Percentiles rank a stretch among this genome's conserved stretches.
Conservation (phyloP, 2,113 vertebrate species). For the Cyprinodon tularosa region DNA sequence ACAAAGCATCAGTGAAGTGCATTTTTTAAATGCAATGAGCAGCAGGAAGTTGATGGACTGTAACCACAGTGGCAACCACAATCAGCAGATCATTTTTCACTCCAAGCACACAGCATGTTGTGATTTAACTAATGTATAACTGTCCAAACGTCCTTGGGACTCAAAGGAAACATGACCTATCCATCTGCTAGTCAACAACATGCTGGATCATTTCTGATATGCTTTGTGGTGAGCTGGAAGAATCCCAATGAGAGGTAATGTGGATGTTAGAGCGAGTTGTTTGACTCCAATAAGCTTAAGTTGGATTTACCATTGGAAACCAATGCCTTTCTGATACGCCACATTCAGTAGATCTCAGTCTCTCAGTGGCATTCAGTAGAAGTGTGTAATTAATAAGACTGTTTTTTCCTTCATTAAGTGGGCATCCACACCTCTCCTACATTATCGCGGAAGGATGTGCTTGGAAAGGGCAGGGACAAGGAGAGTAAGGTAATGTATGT, state of each 20-base stretch:
- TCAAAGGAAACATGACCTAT: constrained; percentile 49
- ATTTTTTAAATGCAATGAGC: constrained; percentile 21
- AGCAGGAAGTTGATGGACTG: constrained; percentile 34
- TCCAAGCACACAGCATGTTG: constrained; percentile 17
- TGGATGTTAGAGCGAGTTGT: constrained; percentile 3
- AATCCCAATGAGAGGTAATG: constrained; percentile 18
- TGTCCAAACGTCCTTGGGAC: constrained; percentile 44
- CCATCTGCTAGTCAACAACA: constrained; percentile 23
- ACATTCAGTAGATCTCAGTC: constrained; percentile 26
- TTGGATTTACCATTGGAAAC: constrained; percentile 7
- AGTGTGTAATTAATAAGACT: constrained; percentile 8
- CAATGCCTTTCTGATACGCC: constrained; percentile 9
- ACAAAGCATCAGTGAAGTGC: constrained; percentile 1
- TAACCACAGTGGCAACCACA: constrained; percentile 25
- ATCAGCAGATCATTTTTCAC: constrained; percentile 31
- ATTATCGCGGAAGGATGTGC: not conserved
- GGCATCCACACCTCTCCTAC: not conserved
- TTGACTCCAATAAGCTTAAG: constrained; percentile 15
- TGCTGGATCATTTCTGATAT: not conserved
- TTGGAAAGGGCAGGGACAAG: not conserved
- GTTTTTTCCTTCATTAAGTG: not conserved
- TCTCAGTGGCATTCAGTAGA: constrained; percentile 13
- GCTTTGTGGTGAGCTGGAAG: constrained; percentile 9
- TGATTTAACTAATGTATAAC: constrained; percentile 34
- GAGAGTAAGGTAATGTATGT: constrained; percentile 16